A percentile compares a stretch with the other conserved stretches of the same genome.
Evolutionary conservation across 2,888 invertebrate species (phyloP).

Genomic region (Ennomos erosarius): DNA sequence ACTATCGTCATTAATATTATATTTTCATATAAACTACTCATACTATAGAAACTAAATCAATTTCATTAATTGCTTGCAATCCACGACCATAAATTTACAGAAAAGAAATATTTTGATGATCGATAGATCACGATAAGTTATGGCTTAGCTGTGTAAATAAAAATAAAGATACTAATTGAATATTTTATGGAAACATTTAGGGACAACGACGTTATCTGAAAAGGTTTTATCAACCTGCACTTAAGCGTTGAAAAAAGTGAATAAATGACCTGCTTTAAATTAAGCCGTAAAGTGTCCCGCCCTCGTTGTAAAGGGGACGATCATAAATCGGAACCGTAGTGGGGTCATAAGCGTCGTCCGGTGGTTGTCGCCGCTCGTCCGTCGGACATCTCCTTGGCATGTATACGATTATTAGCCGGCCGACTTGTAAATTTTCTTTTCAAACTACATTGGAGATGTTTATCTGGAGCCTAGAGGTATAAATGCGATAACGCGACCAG

Average conservation of each 20-base stretch:
- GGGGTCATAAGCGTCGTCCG: slow-evolving; percentile 71
- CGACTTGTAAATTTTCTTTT: slow-evolving; percentile 72
- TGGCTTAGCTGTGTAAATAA: slow-evolving; percentile 36
- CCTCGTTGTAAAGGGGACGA: slow-evolving; percentile 68
- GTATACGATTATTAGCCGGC: slow-evolving; percentile 74
- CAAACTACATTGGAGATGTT: slow-evolving; percentile 73
- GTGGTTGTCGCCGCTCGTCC: slow-evolving; percentile 55
- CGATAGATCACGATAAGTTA: slow-evolving; percentile 29
- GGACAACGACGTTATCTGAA: slow-evolving; percentile 30
- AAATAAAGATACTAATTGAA: slow-evolving; percentile 37
- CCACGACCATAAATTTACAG: slow-evolving; percentile 26
- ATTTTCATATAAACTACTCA: slow-evolving; percentile 33
- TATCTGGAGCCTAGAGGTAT: slow-evolving; percentile 62
- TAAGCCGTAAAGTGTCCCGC: slow-evolving; percentile 76
- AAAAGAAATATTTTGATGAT: slow-evolving; percentile 30
- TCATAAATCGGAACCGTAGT: slow-evolving; percentile 73
- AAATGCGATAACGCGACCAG: slow-evolving; percentile 56
- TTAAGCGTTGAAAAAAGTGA: slow-evolving; percentile 45
- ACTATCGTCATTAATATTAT: slow-evolving; percentile 28
- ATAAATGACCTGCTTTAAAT: slow-evolving; percentile 67
- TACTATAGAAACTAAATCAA: slow-evolving; percentile 27
- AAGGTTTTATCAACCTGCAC: slow-evolving; percentile 36
- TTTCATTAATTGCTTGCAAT: slow-evolving; percentile 43
- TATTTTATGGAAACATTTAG: slow-evolving; percentile 28
- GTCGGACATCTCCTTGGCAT: slow-evolving; percentile 67